A percentile compares a stretch with the other conserved stretches of the same genome.
Conservation (phyloP, 2,113 vertebrate species). For the Physeter macrocephalus region DNA sequence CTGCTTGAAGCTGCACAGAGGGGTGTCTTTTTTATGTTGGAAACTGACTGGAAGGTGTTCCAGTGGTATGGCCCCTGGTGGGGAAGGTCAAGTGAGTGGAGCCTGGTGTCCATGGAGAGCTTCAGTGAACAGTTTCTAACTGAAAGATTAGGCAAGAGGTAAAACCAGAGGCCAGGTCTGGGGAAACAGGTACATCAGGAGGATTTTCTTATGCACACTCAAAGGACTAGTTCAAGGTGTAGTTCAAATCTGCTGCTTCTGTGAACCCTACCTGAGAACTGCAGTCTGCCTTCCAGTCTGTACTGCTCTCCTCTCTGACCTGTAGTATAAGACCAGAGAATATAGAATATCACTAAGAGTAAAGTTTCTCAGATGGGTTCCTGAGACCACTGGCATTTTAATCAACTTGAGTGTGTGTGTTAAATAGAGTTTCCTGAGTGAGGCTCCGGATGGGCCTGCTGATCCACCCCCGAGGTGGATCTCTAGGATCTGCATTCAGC, state of each 20-base stretch:
- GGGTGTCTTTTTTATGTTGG: background rate
- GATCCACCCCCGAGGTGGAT: background rate
- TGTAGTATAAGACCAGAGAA: background rate
- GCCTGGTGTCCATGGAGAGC: background rate
- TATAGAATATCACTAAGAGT: background rate
- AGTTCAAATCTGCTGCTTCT: background rate
- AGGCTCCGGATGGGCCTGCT: background rate
- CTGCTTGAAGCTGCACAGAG: background rate
- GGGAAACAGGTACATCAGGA: too few species aligned
- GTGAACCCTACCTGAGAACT: background rate
- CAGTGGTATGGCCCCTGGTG: too few species aligned
- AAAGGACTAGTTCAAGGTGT: background rate
- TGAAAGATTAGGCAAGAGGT: too few species aligned
- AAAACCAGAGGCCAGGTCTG: too few species aligned
- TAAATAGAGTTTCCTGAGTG: background rate
- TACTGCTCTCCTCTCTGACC: background rate
- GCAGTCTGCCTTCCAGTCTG: too few species aligned
- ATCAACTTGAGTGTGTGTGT: background rate
- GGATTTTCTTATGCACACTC: background rate
- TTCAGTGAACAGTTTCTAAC: background rate
- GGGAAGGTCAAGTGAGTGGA: background rate
- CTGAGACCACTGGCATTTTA: background rate
- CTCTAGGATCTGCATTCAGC: background rate
- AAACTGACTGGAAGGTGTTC: background rate
- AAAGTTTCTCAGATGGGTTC: background rate